phyloP scores from a whole-genome alignment of 2,113 vertebrate species.

The Athene noctua region DNA sequence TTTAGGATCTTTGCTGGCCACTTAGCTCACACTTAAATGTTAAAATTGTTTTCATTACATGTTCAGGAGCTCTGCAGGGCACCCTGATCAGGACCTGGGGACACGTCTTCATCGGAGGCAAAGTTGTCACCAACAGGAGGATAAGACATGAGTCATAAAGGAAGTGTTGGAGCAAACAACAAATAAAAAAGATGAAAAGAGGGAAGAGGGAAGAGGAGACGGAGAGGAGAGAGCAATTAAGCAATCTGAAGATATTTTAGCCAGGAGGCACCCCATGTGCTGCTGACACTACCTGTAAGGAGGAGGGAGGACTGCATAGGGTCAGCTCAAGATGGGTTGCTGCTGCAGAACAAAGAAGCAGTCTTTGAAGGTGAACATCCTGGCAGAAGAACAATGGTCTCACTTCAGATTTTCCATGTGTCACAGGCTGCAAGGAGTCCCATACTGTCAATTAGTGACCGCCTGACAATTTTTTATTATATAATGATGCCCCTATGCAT shows the following conservation, averaged over 20 bases:
- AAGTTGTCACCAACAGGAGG: not conserved
- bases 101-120: rapidly evolving
- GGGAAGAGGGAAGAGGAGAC: no score
- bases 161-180: not conserved
- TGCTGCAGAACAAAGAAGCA: not conserved
- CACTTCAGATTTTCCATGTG: not conserved
- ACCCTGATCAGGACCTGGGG: not conserved
- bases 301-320: not conserved
- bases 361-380: not conserved
- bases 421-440: not conserved
- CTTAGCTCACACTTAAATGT: not conserved
- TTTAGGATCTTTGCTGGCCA: not conserved
- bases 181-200: no score
- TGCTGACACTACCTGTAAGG: not conserved
- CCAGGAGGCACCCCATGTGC: rapidly evolving
- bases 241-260: not conserved
- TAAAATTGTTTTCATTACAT: not conserved
- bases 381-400: not conserved
- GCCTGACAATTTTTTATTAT: not conserved
- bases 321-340: no score
- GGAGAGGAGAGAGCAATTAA: no score
- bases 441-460: not conserved
- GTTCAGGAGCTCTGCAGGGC: rapidly evolving
- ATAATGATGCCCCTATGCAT: not conserved
- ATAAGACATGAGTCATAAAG: not conserved